Conservation (phyloP, 2,888 invertebrate genomes). For the Cephonodes hylas region DNA sequence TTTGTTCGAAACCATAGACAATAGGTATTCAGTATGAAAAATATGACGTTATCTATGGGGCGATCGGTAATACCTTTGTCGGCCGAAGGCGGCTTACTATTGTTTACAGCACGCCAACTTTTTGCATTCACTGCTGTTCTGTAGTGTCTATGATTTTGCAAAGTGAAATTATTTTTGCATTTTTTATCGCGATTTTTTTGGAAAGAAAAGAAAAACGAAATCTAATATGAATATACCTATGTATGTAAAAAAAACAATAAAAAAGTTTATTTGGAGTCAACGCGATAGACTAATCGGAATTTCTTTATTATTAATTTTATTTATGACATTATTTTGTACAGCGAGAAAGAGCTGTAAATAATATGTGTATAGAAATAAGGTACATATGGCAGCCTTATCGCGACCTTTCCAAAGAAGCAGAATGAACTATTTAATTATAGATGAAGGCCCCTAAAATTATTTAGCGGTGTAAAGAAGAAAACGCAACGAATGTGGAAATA, state of each 20-base stretch:
- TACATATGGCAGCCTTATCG: background rate
- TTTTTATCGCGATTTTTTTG: background rate
- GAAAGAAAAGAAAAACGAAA: too few species aligned
- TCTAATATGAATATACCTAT: background rate
- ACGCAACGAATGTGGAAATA: too few species aligned
- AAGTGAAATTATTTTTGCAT: background rate
- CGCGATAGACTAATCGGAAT: too few species aligned
- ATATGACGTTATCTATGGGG: conserved; percentile 70
- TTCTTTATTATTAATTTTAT: too few species aligned
- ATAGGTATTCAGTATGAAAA: conserved; percentile 56
- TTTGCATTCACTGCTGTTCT: conserved; percentile 56
- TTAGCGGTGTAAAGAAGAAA: too few species aligned
- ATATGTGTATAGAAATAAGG: too few species aligned
- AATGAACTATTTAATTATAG: too few species aligned
- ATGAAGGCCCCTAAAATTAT: too few species aligned
- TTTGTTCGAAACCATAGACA: conserved; percentile 25
- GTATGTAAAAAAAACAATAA: background rate
- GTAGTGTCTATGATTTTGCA: conserved; percentile 20
- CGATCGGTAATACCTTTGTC: conserved; percentile 67
- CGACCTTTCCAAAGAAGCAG: too few species aligned
- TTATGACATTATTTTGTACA: too few species aligned
- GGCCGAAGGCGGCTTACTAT: conserved; percentile 44
- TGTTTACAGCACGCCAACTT: conserved; percentile 55
- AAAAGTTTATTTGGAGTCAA: too few species aligned
- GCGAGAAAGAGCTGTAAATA: too few species aligned